Evolutionary conservation across 2,888 invertebrate genomes (phyloP).

Genomic region (Auanema sp.): DNA sequence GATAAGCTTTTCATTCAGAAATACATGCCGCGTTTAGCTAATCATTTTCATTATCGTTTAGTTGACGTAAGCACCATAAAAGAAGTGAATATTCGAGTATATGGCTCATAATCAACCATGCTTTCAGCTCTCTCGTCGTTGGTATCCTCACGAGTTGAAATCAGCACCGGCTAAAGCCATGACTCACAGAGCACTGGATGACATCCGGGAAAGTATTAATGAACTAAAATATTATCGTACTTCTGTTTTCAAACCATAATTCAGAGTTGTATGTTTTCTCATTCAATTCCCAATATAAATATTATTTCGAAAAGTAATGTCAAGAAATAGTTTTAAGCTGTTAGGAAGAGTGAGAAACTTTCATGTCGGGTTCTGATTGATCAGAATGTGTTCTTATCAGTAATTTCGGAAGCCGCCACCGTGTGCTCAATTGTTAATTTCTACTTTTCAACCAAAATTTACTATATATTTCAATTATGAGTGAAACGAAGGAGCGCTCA

Average conservation of each 20-base stretch:
- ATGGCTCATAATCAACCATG: constrained; percentile 3
- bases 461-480: no score
- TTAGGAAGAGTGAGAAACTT: no score
- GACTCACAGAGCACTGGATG: constrained; percentile 71
- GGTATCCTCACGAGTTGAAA: constrained; percentile 72
- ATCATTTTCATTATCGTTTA: constrained; percentile 85
- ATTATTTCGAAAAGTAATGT: no score
- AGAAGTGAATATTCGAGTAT: constrained; percentile 72
- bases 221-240: constrained; percentile 81
- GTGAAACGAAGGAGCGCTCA: no score
- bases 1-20: constrained; percentile 66
- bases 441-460: no score
- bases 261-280: no score
- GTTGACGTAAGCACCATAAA: constrained; percentile 90
- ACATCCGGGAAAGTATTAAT: constrained; percentile 72
- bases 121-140: constrained; percentile 66
- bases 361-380: no score
- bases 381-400: no score
- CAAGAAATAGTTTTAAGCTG: no score
- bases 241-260: constrained; percentile 69
- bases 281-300: not conserved
- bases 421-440: no score
- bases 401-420: no score
- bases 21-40: constrained; percentile 79
- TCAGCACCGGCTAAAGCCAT: constrained; percentile 62